Percentiles rank a stretch among this genome's conserved stretches.
These are phyloP conservation scores for Mesembrinibis cayennensis DNA, from an alignment of 2,113 vertebrate genomes.

Conservation along the genomic window DNA sequence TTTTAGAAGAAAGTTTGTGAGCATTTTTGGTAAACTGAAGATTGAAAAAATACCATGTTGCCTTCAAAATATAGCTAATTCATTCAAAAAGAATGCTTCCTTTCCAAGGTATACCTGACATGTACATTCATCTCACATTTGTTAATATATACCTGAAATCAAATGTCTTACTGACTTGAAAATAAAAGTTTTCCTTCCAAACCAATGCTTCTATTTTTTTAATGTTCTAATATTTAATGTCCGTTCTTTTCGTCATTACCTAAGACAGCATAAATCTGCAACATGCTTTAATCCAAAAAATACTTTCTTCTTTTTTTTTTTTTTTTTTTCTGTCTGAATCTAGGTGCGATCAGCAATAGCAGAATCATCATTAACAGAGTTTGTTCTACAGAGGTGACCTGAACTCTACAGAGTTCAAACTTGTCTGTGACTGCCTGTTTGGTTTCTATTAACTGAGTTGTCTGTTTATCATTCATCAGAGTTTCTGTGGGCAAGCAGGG, in stretches of 20 bases:
- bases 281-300: neutral
- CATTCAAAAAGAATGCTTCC: neutral
- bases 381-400: neutral
- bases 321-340: neutral
- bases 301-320: rapidly evolving
- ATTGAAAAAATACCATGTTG: neutral
- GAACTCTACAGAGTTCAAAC: neutral
- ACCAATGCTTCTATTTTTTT: neutral
- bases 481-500: neutral
- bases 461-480: neutral
- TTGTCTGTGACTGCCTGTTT: neutral
- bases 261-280: neutral
- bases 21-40: neutral
- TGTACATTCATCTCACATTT: neutral
- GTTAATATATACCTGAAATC: neutral
- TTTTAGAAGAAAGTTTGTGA: neutral
- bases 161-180: neutral
- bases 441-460: neutral
- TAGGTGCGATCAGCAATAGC: neutral
- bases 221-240: neutral
- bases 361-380: neutral
- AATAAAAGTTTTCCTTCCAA: neutral
- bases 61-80: neutral
- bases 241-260: neutral
- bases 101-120: neutral